Base-by-base conservation (phyloP, 2,797 vertebrate genomes). In the Sebastes matsubarae region DNA sequence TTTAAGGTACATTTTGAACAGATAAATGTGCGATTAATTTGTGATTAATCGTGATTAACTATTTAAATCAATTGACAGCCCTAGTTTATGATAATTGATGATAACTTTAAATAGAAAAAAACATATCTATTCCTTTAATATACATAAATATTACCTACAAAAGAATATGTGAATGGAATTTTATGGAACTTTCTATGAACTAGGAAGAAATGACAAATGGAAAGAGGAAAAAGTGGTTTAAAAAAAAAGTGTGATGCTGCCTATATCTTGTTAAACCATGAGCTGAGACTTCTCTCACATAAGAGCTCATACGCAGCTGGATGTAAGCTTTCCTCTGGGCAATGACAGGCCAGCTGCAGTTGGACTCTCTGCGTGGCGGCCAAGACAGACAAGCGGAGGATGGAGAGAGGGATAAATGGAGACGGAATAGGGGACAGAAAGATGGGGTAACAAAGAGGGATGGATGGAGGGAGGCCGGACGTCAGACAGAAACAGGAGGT, bases 311-410 rank as follows among this genome's bases (percentile, higher is more conserved):
- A 68, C 58, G 63, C 87, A 90, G 88, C 81, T 88, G 86, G 87
- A 86, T 79, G 82, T 92, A 87, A 84, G 90, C 87, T 92, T 89
- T 90, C 79, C 83, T 91, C 80, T 60, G 57, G 72, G 88, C 14
- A 61, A 88, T 88, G 91, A 94, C 92, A 86, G 82, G 72, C 80
- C 89, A 90, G 88, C 87, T 93, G 93, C 94, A 93, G 91, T 87
- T 80, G 82, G 81, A 82, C 89, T 90, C 89, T 88, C 85, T 61
- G 85, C 79, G 42, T 84, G 90, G 83, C 63, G 77, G 80, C 85
- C 69, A 52, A 79, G 69, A 66, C 79, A 64, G 74, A 76, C 22
- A 27, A 77, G 75, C 3, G 12, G 46, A 52, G 67, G 74, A 74
- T 59, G 68, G 55, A 84, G 70, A 24, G 74, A 80, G 25, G 64